Base-by-base conservation (phyloP, 2,888 invertebrate genomes). In the Melanotus villosus region DNA sequence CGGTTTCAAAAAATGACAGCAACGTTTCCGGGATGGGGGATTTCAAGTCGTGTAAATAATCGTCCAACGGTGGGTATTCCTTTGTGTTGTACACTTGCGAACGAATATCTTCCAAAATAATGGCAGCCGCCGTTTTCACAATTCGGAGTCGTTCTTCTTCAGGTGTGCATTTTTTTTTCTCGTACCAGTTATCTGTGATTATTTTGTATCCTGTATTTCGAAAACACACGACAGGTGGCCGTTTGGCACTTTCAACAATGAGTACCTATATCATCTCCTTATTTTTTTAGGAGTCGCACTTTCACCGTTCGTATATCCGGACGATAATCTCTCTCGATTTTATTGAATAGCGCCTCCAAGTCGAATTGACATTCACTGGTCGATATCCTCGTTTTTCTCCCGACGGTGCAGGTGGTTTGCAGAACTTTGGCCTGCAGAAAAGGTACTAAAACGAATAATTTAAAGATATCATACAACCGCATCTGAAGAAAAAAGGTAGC, bases 191-290 rank as follows among this genome's bases (percentile, higher is more conserved):
- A 9, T 43, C n/a, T 3, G 59, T 12, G 6, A 47, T 10, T 1
- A 59, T 6, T 47, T 47, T 47, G 12, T 47, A 47, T 30, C 70
- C 38, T 6, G 45, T 45, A 10, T 45, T 43, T 45, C 18, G 12
- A 36, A 64, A 67, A 34, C 52, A 60, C 9, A 65, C 50, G 47
- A 36, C 36, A 23, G 54, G 14, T 16, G 16, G 16, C 2, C 26
- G 45, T 6, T 16, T 26, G 10, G 3, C 19, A 5, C 18, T 19
- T n/a, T 19, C 21, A 32, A 10, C 34, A 36, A 59, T 59, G 0
- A 43, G n/a, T n/a, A n/a, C n/a, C 1, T 16, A 59, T 34, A 45
- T 59, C 59, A 14, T 59, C 32, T 1, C 32, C 23, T 14, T 26
- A 45, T 32, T 45, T 43, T 30, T 32, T 4, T 1, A 32, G 7